Conservation (phyloP, 2,888 invertebrate species). For the Loripinus fragilis region DNA sequence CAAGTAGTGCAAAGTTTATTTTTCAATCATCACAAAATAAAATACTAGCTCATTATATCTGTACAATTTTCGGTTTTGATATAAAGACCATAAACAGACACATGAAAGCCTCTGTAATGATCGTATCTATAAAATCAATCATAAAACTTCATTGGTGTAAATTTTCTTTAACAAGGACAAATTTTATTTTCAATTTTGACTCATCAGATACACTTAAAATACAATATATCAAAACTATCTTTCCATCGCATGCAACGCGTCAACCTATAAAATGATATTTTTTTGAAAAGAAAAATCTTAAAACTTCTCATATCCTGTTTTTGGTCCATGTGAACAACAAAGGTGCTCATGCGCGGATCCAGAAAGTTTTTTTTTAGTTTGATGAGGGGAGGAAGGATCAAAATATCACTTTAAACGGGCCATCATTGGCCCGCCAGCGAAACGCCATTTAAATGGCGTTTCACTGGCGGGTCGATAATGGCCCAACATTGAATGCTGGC, state of each 20-base stretch:
- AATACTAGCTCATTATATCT: constrained; percentile 1
- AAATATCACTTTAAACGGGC: too few species aligned
- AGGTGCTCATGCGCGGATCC: too few species aligned
- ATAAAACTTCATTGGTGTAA: constrained; percentile 1
- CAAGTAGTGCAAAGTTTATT: constrained; percentile 5
- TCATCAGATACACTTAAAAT: constrained; percentile 11
- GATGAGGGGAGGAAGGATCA: too few species aligned
- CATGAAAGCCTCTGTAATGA: not conserved
- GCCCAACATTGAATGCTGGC: too few species aligned
- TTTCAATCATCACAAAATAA: constrained; percentile 8
- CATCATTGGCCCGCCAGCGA: too few species aligned
- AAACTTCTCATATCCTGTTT: too few species aligned
- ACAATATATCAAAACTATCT: constrained; percentile 10
- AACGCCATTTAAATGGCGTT: too few species aligned
- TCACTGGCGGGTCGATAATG: too few species aligned
- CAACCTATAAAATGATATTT: not conserved
- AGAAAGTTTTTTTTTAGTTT: too few species aligned
- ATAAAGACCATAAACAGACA: constrained; percentile 17
- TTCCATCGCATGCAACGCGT: not conserved
- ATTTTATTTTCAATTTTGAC: constrained; percentile 18
- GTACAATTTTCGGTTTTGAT: constrained; percentile 13
- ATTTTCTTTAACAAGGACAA: constrained; percentile 14
- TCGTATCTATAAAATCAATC: constrained; percentile 1
- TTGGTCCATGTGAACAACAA: too few species aligned
- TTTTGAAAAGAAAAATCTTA: not conserved